Conservation (phyloP, 2,113 vertebrate species). For the Scomber colias region DNA sequence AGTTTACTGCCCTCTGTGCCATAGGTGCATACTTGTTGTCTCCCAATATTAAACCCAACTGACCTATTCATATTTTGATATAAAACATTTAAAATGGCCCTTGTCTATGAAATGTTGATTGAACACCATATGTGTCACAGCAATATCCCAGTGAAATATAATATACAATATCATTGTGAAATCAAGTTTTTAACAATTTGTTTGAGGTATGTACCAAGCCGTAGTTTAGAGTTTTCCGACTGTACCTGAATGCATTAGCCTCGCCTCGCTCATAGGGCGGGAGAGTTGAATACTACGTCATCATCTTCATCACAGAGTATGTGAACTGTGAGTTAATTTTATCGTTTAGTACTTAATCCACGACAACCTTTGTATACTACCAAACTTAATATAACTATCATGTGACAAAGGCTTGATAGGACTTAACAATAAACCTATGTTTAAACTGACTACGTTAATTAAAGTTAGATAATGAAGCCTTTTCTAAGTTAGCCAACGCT, state of each 20-base stretch:
- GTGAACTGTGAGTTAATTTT: conserved; percentile 10
- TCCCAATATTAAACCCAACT: not conserved
- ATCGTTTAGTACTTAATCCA: not conserved
- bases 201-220: not conserved
- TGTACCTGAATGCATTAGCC: conserved; percentile 18
- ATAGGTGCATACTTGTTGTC: no score
- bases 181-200: not conserved
- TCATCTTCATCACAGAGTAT: not conserved
- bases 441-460: not conserved
- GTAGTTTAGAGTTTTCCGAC: not conserved
- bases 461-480: not conserved
- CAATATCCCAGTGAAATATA: no score
- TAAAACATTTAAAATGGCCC: not conserved
- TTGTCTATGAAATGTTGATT: not conserved
- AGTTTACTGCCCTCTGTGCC: no score
- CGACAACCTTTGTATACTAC: not conserved
- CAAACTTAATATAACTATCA: not conserved
- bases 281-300: conserved; percentile 21
- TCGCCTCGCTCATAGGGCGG: conserved; percentile 30
- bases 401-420: no score
- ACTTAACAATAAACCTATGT: not conserved
- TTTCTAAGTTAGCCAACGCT: not conserved
- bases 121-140: no score
- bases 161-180: no score
- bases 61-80: not conserved